Evolutionary conservation across 2,888 invertebrate species (phyloP), one percentile per base, ranked within the genome.

Genomic region (Dioctria linearis): DNA sequence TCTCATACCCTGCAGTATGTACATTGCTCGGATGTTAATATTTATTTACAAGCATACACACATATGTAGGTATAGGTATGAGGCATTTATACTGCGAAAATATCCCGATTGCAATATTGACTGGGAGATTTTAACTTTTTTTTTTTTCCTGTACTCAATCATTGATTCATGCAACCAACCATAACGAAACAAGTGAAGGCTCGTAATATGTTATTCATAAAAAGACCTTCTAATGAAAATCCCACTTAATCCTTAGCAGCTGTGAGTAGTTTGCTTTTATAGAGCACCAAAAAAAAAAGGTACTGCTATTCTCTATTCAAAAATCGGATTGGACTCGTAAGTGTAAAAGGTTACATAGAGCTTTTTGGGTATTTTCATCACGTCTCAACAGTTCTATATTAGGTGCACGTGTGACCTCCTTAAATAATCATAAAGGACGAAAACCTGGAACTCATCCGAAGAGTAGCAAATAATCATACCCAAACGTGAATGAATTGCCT

Each of bases 341-440:
- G 37, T 25, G 49, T 54, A 71, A 71, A 71, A 51, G 71, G 49
- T 71, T 6, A 5, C 51, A 51, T 25, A 40, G 54, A 40, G 40
- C 37, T 71, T 39, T 25, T 71, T 71, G 71, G 54, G 51, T 51
- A 78, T 78, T 78, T 78, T 78, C 37, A 46, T 78, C 78, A 78
- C 78, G 78, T 78, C n/a, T 63, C 51, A 65, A 65, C 65, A 78
- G 49, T 78, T 78, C 51, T 63, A 63, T 79, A 79, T 79, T 79
- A 79, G 46, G 43, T 67, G 59, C 79, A 79, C 79, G 79, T 79
- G 67, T 69, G 79, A 79, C 67, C 69, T 79, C 67, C 79, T 79
- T 69, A 79, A 79, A 79, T 79, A 79, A 79, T 67, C 67, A 79
- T 79, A 67, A 79, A 76, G 71, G 71, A 71, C 71, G 71, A 71